Base-by-base conservation (phyloP, 2,888 invertebrate species). In the Anorthoa munda region DNA sequence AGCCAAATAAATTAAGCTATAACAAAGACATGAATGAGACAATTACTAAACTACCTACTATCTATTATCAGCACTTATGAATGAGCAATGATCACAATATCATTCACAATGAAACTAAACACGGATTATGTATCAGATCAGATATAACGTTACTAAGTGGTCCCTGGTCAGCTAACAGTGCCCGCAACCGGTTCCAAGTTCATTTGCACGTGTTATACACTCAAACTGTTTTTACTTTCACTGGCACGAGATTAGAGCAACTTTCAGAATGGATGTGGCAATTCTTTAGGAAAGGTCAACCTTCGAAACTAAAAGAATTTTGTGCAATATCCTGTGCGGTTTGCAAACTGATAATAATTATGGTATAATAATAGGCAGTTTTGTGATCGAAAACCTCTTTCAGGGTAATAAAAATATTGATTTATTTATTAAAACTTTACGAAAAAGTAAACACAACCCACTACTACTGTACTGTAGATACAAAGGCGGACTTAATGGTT, bases 181-280 rank as follows among this genome's bases (percentile, higher is more conserved):
- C 61, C 82, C 64, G 64, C 55, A 74, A 86, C 86, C 82, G 77
- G 86, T 82, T 79, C 69, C 31, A 75, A 77, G 75, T 74, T 80
- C 77, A 75, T 79, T 75, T 65, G 73, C 83, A 75, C 73, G 59
- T 73, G 72, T 45, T 66, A 12, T 66, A 70, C 64, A 60, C 59
- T 56, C 66, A 39, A 50, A n/a, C 53, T 69, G 61, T 73, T 76
- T 77, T 86, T 83, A 86, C 86, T 86, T 86, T 86, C 86, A 86
- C 86, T 82, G 12, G 31, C 56, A 39, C 55, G 21, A 58, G 67
- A 77, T 81, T 66, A 63, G 66, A 81, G 50, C 48, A 64, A 61
- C 76, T 80, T 56, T 68, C 50, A 31, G 31, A 61, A 59, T 84
- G 58, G 84, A 80, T 80, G 81, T 66, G 84, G 84, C 65, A 81